Evolutionary conservation across 2,113 vertebrate genomes (phyloP).

Genomic region (Corynorhinus townsendii): DNA sequence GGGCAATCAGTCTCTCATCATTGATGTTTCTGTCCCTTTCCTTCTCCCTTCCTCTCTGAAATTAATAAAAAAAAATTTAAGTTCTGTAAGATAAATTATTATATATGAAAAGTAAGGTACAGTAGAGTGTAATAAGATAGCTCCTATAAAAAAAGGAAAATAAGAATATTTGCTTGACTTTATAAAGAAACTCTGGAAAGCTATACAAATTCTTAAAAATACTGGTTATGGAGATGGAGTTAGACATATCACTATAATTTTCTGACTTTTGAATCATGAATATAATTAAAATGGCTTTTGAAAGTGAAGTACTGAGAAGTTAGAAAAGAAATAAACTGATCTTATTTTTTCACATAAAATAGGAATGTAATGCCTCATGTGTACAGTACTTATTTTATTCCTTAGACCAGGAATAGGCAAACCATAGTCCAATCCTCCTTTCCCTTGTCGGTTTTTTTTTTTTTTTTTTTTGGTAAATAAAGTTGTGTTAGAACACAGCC

Average conservation of each 20-base stretch:
- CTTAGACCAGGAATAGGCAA: not conserved
- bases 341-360: constrained; percentile 22
- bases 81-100: not conserved
- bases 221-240: not conserved
- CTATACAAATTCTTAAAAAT: not conserved
- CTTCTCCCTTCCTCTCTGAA: no score
- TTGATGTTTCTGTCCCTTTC: no score
- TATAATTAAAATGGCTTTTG: constrained; percentile 6
- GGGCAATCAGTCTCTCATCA: no score
- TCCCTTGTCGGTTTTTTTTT: not conserved
- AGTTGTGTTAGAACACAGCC: not conserved
- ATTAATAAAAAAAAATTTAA: not conserved
- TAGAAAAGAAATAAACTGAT: constrained; percentile 1
- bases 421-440: not conserved
- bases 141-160: not conserved
- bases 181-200: not conserved
- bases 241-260: not conserved
- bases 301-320: not conserved
- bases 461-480: not conserved
- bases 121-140: not conserved
- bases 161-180: not conserved
- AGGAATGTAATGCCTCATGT: not conserved
- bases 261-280: not conserved
- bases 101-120: not conserved
- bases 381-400: not conserved